A percentile compares a stretch with the other conserved stretches of the same genome.
These are phyloP conservation scores for Tethea ocularis DNA, from an alignment of 2,888 invertebrate species.

Conservation along the genomic window DNA sequence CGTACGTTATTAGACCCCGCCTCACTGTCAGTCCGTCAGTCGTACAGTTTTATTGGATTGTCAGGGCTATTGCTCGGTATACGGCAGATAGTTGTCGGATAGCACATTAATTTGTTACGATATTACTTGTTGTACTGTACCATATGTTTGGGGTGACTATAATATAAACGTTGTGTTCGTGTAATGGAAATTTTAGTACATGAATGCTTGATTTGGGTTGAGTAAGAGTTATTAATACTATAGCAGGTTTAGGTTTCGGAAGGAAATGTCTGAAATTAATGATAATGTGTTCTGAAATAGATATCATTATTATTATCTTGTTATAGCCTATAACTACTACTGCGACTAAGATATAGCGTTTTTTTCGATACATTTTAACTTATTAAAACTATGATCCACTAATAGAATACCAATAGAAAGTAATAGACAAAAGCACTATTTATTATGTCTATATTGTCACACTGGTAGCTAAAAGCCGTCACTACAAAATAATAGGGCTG, in stretches of 20 bases:
- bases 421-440: no score
- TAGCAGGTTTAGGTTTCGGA: no score
- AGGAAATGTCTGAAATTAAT: no score
- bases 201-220: neutral
- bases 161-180: constrained; percentile 4
- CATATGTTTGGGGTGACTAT: constrained; percentile 19
- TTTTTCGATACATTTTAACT: no score
- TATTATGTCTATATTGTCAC: no score
- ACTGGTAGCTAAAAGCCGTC: no score
- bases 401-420: no score
- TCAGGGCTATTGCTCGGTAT: constrained; percentile 42
- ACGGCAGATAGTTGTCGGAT: constrained; percentile 30
- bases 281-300: neutral
- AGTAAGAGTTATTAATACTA: neutral
- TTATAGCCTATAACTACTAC: neutral
- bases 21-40: constrained; percentile 41
- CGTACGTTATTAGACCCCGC: constrained; percentile 39
- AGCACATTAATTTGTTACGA: constrained; percentile 51
- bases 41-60: constrained; percentile 49
- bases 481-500: no score
- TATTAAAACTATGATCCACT: no score
- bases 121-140: constrained; percentile 37
- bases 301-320: neutral
- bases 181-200: neutral
- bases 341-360: no score